phyloP scores from a whole-genome alignment of 2,797 vertebrate species.

The Delichon dasypus region DNA sequence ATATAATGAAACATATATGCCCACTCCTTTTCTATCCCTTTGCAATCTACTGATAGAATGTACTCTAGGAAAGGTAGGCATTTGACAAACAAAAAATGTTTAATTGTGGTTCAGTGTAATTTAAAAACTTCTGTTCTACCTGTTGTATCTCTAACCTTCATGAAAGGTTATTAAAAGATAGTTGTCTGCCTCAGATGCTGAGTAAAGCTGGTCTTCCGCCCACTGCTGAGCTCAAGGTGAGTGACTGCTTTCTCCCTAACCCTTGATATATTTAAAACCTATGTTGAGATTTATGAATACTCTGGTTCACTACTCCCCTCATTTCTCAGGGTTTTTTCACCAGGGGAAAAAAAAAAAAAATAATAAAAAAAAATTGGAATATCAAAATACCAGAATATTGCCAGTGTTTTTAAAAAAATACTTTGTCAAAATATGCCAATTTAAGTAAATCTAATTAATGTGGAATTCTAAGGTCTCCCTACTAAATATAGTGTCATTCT shows the following conservation, averaged over 20 bases:
- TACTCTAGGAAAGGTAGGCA: background rate
- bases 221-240: background rate
- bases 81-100: background rate
- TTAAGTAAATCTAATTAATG: background rate
- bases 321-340: background rate
- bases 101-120: background rate
- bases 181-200: background rate
- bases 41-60: background rate
- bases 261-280: background rate
- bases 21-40: background rate
- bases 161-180: constrained; percentile 7
- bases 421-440: background rate
- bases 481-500: background rate
- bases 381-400: background rate
- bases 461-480: background rate
- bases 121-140: background rate
- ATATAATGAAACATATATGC: background rate
- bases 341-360: too few species aligned
- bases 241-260: background rate
- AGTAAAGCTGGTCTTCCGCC: background rate
- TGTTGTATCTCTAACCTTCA: background rate
- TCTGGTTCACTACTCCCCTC: background rate
- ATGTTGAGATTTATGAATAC: background rate
- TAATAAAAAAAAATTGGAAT: too few species aligned
- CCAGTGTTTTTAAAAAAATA: background rate